Evolutionary conservation across 2,888 invertebrate species (phyloP).

Genomic region (Keiferia lycopersicella): DNA sequence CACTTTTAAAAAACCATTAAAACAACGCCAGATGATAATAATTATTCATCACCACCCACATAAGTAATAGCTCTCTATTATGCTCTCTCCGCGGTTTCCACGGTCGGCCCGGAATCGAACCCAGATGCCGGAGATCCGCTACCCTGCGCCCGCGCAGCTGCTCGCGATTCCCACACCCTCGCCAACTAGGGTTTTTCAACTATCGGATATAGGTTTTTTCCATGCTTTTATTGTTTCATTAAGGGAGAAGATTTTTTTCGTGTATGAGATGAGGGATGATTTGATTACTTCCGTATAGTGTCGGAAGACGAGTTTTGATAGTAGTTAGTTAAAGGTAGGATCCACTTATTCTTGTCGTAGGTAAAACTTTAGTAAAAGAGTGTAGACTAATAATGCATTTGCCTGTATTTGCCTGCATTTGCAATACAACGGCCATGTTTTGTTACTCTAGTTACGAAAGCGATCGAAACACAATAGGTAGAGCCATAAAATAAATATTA

Average conservation of each 20-base stretch:
- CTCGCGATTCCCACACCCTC: slow-evolving; percentile 66
- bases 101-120: slow-evolving; percentile 18
- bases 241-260: slow-evolving; percentile 15
- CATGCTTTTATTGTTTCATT: slow-evolving; percentile 37
- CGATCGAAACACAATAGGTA: not conserved
- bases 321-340: not conserved
- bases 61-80: slow-evolving; percentile 32
- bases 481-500: not conserved
- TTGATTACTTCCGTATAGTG: slow-evolving; percentile 20
- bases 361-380: no score
- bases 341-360: no score
- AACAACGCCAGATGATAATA: slow-evolving; percentile 41
- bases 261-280: not conserved
- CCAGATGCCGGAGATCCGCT: slow-evolving; percentile 58
- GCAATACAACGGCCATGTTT: not conserved
- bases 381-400: not conserved
- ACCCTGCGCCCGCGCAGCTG: slow-evolving; percentile 57
- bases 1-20: not conserved
- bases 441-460: not conserved
- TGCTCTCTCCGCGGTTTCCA: slow-evolving; percentile 18
- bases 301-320: not conserved
- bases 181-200: slow-evolving; percentile 43
- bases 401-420: not conserved
- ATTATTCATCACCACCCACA: slow-evolving; percentile 36
- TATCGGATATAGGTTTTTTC: slow-evolving; percentile 40